Percentiles rank a stretch among this genome's conserved stretches.
Evolutionary conservation across 1,140 invertebrate genomes (phyloP).

Genomic region (Doryteuthis pealeii): DNA sequence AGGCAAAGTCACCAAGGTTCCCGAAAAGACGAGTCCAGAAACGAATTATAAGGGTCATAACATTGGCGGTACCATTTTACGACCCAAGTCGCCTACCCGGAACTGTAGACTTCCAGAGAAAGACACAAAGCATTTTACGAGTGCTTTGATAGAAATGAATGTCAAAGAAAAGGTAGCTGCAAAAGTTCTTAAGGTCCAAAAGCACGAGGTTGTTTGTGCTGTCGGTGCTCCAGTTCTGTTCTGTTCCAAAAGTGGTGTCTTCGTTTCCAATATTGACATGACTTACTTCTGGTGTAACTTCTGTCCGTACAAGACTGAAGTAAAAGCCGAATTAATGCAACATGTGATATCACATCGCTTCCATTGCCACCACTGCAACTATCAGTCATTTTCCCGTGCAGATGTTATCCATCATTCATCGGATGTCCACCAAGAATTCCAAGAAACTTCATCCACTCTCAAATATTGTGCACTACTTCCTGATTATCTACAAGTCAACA

Average conservation of each 20-base stretch:
- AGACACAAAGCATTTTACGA: slow-evolving; percentile 36
- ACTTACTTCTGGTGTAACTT: slow-evolving; percentile 53
- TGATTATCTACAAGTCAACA: slow-evolving; percentile 34
- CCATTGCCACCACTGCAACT: slow-evolving; percentile 46
- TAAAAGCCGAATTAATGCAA: slow-evolving; percentile 36
- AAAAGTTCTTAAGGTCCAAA: slow-evolving; percentile 32
- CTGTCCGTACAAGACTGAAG: slow-evolving; percentile 42
- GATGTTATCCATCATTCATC: slow-evolving; percentile 45
- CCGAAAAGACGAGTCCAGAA: neutral
- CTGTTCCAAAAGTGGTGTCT: slow-evolving; percentile 26
- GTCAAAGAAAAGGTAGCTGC: slow-evolving; percentile 30
- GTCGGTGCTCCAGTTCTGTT: slow-evolving; percentile 39
- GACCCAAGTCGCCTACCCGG: slow-evolving; percentile 39
- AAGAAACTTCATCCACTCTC: slow-evolving; percentile 32
- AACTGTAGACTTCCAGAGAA: slow-evolving; percentile 30
- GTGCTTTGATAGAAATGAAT: slow-evolving; percentile 39
- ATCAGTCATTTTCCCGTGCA: slow-evolving; percentile 50
- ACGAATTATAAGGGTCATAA: slow-evolving; percentile 1
- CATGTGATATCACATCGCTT: slow-evolving; percentile 51
- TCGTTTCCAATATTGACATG: slow-evolving; percentile 38
- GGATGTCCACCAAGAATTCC: slow-evolving; percentile 37
- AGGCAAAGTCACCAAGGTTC: neutral
- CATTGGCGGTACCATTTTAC: slow-evolving; percentile 22
- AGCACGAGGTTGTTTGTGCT: slow-evolving; percentile 48
- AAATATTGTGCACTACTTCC: slow-evolving; percentile 45